Evolutionary conservation across 2,888 invertebrate species (phyloP), one percentile per base, ranked within the genome.

Genomic region (Smittia sp.): DNA sequence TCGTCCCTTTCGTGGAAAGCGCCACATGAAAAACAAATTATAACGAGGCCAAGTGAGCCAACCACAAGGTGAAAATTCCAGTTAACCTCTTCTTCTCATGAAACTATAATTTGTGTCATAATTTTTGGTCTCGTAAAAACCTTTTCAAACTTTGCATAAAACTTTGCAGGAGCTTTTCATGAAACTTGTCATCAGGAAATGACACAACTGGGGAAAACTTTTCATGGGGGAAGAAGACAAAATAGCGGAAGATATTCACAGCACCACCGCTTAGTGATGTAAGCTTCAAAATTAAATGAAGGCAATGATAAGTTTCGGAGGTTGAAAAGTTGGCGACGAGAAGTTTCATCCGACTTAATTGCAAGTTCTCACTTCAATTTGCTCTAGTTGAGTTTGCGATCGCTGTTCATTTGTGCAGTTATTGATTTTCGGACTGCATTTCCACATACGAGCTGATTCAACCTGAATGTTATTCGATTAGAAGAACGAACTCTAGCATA

Each of bases 1-100:
- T 13, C 22, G 7, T 58, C 58, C 22, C 58, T 22, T 2, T 7
- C 18, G 22, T 20, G 58, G 11, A 22, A 18, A 58, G 58, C 58
- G n/a, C 7, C 18, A 22, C 58, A 58, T 58, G 58, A n/a, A 58
- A 58, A 58, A 58, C 58, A 58, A 58, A 58, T 58, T 58, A 22
- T 58, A 4, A 58, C 22, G 22, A 7, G 58, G 58, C 22, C 58
- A 22, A 46, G 3, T n/a, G n/a, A 46, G 46, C 4, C 46, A 11
- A 15, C 13, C 6, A n/a, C 46, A n/a, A 46, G 46, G 46, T 46
- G 46, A 46, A 46, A 46, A 46, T 46, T 46, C 22, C 22, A 22
- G 58, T 20, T 20, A 58, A 58, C 18, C 58, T 18, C 46, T 58
- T 13, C 22, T 58, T 22, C 9, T 20, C 58, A 58, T 22, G 58